Percentiles rank a stretch among this genome's conserved stretches.
phyloP scores from a whole-genome alignment of 2,888 invertebrate species.

The Diogma glabrata region DNA sequence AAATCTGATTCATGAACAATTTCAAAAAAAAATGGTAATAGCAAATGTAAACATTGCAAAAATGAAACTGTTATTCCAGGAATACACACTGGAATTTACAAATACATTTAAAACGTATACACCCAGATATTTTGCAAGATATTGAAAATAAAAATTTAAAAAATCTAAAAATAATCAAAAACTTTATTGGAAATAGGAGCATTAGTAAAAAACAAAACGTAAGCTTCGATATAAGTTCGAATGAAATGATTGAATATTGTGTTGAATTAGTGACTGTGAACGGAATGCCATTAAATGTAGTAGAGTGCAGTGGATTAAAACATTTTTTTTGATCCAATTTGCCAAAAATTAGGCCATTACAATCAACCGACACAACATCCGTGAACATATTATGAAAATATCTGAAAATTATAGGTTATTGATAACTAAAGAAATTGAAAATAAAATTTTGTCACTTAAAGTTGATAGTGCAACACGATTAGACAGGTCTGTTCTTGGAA shows the following conservation, averaged over 20 bases:
- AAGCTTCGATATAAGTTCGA: conserved; percentile 2
- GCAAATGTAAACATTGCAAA: conserved; percentile 6
- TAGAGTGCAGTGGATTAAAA: conserved; percentile 8
- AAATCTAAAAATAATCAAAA: no score
- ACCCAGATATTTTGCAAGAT: background rate
- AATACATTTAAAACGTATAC: conserved; percentile 1
- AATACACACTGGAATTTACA: conserved; percentile 1
- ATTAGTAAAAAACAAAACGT: conserved; percentile 1
- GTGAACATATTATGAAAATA: background rate
- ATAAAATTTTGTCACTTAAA: conserved; percentile 5
- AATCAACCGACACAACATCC: no score
- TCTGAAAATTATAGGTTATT: background rate
- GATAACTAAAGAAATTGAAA: conserved; percentile 1
- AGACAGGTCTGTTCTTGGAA: background rate
- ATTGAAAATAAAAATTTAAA: background rate
- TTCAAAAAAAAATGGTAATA: background rate
- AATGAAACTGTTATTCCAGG: conserved; percentile 4
- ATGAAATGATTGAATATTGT: conserved; percentile 2
- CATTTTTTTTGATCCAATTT: conserved; percentile 4
- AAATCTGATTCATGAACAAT: no score
- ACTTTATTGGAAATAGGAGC: no score
- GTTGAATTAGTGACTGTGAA: conserved; percentile 5
- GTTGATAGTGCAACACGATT: background rate
- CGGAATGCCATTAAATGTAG: background rate
- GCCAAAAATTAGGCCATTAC: no score